Percentiles rank a stretch among this genome's conserved stretches.
These are phyloP conservation scores for Drosophila anceps DNA, from an alignment of 2,888 invertebrate species.

Conservation along the genomic window DNA sequence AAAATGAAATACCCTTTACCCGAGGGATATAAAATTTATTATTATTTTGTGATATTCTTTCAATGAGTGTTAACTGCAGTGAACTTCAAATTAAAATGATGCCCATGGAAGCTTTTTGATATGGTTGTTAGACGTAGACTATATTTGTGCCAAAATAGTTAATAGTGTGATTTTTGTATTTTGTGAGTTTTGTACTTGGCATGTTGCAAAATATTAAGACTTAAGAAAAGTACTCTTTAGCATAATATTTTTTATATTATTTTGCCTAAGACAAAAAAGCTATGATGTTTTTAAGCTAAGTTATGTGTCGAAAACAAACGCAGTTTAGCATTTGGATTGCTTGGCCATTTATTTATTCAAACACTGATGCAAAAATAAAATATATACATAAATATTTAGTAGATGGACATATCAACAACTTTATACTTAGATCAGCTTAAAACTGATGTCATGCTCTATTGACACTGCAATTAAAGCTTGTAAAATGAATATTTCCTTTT, in stretches of 20 bases:
- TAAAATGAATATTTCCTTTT: background rate
- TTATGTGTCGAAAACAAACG: background rate
- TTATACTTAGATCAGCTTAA: background rate
- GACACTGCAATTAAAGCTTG: no score
- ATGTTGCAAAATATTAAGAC: no score
- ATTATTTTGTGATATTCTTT: background rate
- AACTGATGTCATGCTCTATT: background rate
- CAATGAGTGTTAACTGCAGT: background rate
- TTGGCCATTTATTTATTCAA: background rate
- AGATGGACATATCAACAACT: background rate
- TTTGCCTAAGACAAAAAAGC: no score
- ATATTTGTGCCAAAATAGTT: no score
- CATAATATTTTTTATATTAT: no score
- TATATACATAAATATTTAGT: background rate
- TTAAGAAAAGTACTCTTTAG: no score
- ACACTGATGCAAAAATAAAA: background rate
- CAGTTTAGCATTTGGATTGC: background rate
- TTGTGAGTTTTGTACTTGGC: no score
- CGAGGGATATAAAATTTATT: background rate
- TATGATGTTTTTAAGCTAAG: background rate
- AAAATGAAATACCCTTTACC: background rate
- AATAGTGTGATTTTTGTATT: no score
- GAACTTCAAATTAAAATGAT: no score
- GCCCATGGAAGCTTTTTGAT: no score
- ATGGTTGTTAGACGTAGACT: no score